Base-by-base conservation (phyloP, 2,113 vertebrate genomes). In the Misgurnus mizolepis region DNA sequence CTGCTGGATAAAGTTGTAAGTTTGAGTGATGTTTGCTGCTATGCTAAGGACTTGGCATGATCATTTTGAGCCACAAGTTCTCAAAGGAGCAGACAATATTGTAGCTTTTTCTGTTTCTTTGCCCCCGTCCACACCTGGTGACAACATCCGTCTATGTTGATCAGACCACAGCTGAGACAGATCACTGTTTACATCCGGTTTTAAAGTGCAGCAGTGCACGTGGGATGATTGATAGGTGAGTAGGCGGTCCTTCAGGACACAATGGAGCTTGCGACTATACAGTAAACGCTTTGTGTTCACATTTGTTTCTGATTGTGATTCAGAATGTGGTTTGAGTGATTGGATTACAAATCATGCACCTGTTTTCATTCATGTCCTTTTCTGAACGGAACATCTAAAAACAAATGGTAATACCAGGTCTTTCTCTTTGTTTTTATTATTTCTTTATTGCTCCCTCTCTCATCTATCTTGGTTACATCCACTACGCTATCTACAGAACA, bases 401-500 rank as follows among this genome's bases (percentile, higher is more conserved):
- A 34, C 10, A 6, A 15, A 47, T n/a, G 67, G 9, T 49, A 27
- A 49, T 6, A 53, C 4, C 53, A 5, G 4, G 39, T 12, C 40
- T 14, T 69, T 18, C 7, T 49, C 7, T 34, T 67, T 15, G n/a
- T 8, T 41, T 39, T 83, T 17, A 34, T 47, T 39, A 43, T 66
- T 67, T 43, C 8, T 64, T 40, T 6, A 34, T 58, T 43, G 56
- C 18, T 60, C 2, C 45, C 34, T 39, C n/a, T 78, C n/a, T 78
- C 65, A 45, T 71, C 39, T 41, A 11, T 62, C 45, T 64, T 50
- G 71, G 60, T 66, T 69, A 39, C 61, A 7, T 22, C 27, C 71
- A 45, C 12, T 45, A 27, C 40, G 39, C 39, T 79, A 45, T 55
- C 66, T 79, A 18, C 39, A 12, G 62, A 66, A 80, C 70, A 43